These are phyloP conservation scores for Strigamia crassipes DNA, from an alignment of 2,888 invertebrate genomes.

Conservation along the genomic window DNA sequence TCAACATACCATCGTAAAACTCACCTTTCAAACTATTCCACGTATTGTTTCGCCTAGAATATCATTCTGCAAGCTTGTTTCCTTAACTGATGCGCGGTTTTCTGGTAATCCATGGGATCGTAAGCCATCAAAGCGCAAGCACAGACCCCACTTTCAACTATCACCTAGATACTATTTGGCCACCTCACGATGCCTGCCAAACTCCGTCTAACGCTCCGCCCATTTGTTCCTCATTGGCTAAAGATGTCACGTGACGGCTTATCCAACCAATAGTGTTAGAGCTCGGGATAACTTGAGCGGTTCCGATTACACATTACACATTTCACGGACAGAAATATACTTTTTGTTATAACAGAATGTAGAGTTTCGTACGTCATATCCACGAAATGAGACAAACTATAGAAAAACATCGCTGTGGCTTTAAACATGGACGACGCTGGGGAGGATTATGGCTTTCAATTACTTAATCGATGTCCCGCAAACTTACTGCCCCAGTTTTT, in stretches of 20 bases:
- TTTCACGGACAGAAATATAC: background rate
- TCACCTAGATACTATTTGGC: background rate
- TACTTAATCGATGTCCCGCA: background rate
- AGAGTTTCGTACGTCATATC: background rate
- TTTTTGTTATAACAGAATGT: background rate
- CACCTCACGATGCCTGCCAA: background rate
- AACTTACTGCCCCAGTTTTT: background rate
- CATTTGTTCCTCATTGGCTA: background rate
- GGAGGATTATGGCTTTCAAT: background rate
- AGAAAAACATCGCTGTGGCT: background rate
- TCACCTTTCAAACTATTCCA: background rate
- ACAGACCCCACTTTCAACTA: background rate
- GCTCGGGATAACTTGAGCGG: background rate
- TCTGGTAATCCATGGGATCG: background rate
- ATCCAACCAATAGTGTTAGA: background rate
- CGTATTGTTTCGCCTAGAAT: background rate
- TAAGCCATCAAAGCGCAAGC: slow-evolving; percentile 14
- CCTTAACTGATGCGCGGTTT: background rate
- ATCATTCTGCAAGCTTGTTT: background rate
- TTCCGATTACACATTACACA: background rate
- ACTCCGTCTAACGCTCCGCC: background rate
- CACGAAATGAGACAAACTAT: background rate
- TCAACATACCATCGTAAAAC: background rate
- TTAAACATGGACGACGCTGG: background rate
- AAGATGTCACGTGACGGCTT: background rate